Conservation (phyloP, 2,797 vertebrate species). For the Glossophaga mutica region DNA sequence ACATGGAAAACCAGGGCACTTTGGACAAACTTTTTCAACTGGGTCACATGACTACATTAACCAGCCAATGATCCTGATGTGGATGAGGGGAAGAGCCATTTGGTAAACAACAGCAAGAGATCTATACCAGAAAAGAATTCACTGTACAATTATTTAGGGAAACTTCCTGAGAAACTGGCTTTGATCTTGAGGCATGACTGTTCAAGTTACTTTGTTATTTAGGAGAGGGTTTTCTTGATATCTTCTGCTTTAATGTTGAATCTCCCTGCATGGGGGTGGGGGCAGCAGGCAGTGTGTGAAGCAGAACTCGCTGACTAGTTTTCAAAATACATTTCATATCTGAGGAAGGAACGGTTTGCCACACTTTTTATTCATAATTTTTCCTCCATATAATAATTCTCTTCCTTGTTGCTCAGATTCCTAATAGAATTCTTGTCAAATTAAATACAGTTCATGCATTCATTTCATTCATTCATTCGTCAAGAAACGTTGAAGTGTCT, state of each 20-base stretch:
- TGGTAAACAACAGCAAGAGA: background rate
- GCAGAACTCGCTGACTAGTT: background rate
- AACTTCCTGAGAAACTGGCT: background rate
- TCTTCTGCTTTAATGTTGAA: background rate
- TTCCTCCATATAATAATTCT: background rate
- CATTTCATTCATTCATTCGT: background rate
- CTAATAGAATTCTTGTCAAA: background rate
- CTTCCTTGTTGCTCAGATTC: background rate
- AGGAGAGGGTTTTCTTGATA: background rate
- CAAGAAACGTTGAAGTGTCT: background rate
- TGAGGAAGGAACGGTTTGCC: background rate
- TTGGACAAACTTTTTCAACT: background rate
- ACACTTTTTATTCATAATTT: background rate
- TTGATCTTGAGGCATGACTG: background rate
- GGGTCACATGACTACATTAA: background rate
- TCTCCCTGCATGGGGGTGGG: background rate
- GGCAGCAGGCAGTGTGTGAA: too few species aligned
- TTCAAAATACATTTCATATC: background rate
- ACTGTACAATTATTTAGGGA: background rate
- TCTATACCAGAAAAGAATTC: background rate
- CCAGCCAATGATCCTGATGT: background rate
- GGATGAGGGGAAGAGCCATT: background rate
- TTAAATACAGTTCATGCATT: background rate
- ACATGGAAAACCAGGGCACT: background rate
- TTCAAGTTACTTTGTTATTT: background rate